Percentiles rank a stretch among this genome's conserved stretches.
Evolutionary conservation across 2,797 vertebrate genomes (phyloP).

Genomic region (Helostoma temminkii): DNA sequence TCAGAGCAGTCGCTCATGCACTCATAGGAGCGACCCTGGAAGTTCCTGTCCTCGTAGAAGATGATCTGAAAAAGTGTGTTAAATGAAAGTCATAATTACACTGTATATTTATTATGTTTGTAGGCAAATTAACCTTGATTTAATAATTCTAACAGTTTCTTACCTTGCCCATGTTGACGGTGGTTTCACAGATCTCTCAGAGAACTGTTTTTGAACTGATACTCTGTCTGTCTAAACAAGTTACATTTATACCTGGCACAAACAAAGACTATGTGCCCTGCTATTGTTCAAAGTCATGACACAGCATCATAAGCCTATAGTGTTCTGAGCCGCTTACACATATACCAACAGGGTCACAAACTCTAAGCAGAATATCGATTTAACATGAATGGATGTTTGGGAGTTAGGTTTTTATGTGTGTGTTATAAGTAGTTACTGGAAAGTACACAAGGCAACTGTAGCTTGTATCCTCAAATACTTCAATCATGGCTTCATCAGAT

Average conservation of each 20-base stretch:
- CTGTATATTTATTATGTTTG: neutral
- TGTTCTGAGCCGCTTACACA: slow-evolving; percentile 60
- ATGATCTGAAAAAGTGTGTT: slow-evolving; percentile 73
- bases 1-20: slow-evolving; percentile 79
- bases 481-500: neutral
- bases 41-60: slow-evolving; percentile 80
- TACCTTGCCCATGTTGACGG: slow-evolving; percentile 78
- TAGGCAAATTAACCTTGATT: neutral
- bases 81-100: neutral
- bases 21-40: slow-evolving; percentile 82
- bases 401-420: neutral
- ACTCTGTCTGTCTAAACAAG: slow-evolving; percentile 59
- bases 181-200: slow-evolving; percentile 53
- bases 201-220: slow-evolving; percentile 67
- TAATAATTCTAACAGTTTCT: neutral
- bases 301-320: slow-evolving; percentile 73
- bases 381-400: slow-evolving; percentile 13
- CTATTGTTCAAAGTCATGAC: slow-evolving; percentile 81
- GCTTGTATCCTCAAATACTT: neutral
- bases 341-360: slow-evolving; percentile 45
- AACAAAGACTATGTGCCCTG: slow-evolving; percentile 70
- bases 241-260: slow-evolving; percentile 78
- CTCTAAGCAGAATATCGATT: slow-evolving; percentile 59
- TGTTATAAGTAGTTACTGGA: slow-evolving; percentile 1
- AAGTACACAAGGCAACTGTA: neutral